Evolutionary conservation across 2,888 invertebrate species (phyloP), one percentile per base, ranked within the genome.

Genomic region (Alloscopus bannaensis): DNA sequence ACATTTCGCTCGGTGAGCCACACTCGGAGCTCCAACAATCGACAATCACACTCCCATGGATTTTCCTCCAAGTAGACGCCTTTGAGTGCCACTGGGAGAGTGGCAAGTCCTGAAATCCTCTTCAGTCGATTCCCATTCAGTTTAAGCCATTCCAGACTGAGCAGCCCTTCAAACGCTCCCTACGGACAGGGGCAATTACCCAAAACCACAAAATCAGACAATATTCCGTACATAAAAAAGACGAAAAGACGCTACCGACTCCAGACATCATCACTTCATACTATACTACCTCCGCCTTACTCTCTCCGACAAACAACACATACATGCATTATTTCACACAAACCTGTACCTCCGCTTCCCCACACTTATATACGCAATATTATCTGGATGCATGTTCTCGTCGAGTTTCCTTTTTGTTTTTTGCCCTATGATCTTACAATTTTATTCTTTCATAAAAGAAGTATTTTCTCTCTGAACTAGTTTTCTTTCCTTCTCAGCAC

Each of bases 1-100:
- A 94, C 92, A 87, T 93, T 93, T 87, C 93, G 93, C 87, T 92
- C 92, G 84, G 91, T 90, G 86, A 96, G 90, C 95, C 95, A 96
- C 83, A 91, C 89, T 87, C 94, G 92, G 87, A 96, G 89, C 86
- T 94, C 93, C 85, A 93, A 90, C 87, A 96, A 90, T 86, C 93
- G 91, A 88, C 96, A 96, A 88, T 96, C 95, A 89, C 96, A 96
- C 85, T 92, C 91, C 96, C 96, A 96, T 84, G 94, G 93, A 90
- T 96, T 96, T 88, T 93, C 93, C 88, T 95, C 93, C 85, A 96
- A 89, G 87, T 94, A 93, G 77, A 96, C 91, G 76, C 94, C 95
- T 86, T 94, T 93, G 85, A 96, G 89, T 62, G 92, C 92, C 81
- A 92, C 92, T n/a, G 95, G 94, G 68, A 94, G 90, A 86, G 94